A percentile compares a stretch with the other conserved stretches of the same genome.
These are phyloP conservation scores for Phrynocephalus guinanensis DNA, from an alignment of 2,797 vertebrate species.

Conservation along the genomic window DNA sequence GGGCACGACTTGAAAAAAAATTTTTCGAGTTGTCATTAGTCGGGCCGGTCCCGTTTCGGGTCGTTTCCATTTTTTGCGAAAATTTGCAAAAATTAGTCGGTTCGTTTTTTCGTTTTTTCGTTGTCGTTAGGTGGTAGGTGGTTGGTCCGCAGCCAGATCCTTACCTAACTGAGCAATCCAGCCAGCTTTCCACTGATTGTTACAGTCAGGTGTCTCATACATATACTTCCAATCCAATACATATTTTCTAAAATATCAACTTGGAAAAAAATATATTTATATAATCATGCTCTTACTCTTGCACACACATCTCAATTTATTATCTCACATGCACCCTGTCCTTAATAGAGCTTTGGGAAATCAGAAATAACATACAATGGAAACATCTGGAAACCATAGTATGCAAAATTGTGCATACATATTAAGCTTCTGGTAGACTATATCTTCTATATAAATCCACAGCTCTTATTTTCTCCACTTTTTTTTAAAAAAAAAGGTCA, in stretches of 20 bases:
- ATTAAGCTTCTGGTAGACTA: not conserved
- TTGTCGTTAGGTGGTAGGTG: too few species aligned
- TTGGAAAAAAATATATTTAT: not conserved
- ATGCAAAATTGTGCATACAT: not conserved
- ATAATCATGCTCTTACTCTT: not conserved
- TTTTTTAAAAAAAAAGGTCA: not conserved
- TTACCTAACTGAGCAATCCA: too few species aligned
- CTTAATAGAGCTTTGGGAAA: not conserved
- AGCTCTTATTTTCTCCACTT: not conserved
- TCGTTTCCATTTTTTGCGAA: too few species aligned
- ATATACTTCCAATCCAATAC: not conserved
- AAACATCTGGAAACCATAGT: not conserved
- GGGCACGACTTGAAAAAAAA: too few species aligned
- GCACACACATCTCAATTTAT: not conserved
- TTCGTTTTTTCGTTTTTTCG: too few species aligned
- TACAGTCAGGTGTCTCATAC: too few species aligned
- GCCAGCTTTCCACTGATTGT: too few species aligned
- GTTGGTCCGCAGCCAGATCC: too few species aligned
- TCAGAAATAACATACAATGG: not conserved
- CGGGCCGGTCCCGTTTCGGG: too few species aligned
- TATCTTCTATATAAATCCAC: not conserved
- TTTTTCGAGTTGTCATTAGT: too few species aligned
- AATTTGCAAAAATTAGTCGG: too few species aligned
- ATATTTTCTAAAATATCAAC: not conserved
- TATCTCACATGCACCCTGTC: not conserved